Percentiles rank a stretch among this genome's conserved stretches.
Conservation (phyloP, 2,888 invertebrate species). For the Hypsopygia costalis region DNA sequence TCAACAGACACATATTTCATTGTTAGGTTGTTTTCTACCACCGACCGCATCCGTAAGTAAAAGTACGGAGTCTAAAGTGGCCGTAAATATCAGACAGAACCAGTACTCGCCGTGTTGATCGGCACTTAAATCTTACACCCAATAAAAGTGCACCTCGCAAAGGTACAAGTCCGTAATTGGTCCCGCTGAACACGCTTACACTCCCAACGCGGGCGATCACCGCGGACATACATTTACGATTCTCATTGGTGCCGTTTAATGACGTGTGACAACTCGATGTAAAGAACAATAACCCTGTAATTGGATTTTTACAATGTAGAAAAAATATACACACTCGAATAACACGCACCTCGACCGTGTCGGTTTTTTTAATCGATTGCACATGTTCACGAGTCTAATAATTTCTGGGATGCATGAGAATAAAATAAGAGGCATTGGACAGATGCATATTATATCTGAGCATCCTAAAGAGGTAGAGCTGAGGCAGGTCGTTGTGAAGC, state of each 20-base stretch:
- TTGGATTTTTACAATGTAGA: conserved; percentile 64
- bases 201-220: conserved; percentile 44
- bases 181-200: conserved; percentile 58
- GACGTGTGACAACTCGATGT: conserved; percentile 66
- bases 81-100: conserved; percentile 66
- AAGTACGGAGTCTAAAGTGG: conserved; percentile 42
- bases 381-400: background rate
- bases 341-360: too few relatives aligned
- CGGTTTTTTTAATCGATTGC: too few relatives aligned
- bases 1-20: too few relatives aligned
- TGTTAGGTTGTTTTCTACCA: too few relatives aligned
- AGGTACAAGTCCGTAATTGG: conserved; percentile 69
- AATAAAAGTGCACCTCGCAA: conserved; percentile 71
- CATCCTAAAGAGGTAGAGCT: conserved; percentile 13
- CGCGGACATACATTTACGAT: conserved; percentile 64
- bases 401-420: conserved; percentile 8
- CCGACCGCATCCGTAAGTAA: too few relatives aligned
- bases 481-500: conserved; percentile 17
- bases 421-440: conserved; percentile 16
- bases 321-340: conserved; percentile 25
- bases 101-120: conserved; percentile 64
- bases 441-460: conserved; percentile 13
- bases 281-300: conserved; percentile 67
- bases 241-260: conserved; percentile 74
- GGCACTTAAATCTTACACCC: conserved; percentile 78